phyloP scores from a whole-genome alignment of 2,797 vertebrate genomes.

The Sebastes itinus region DNA sequence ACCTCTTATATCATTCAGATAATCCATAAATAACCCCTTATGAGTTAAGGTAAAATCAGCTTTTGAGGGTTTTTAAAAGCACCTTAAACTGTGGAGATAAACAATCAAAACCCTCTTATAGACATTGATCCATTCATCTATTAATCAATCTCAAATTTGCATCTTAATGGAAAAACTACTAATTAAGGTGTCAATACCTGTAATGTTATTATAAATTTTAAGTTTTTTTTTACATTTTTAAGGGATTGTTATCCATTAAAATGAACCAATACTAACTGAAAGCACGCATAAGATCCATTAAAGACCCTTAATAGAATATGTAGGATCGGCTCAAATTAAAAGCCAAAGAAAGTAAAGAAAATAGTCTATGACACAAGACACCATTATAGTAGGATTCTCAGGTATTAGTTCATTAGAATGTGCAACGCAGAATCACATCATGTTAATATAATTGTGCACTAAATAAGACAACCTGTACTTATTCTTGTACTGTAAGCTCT shows the following conservation, averaged over 20 bases:
- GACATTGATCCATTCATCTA: neutral
- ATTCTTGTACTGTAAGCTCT: neutral
- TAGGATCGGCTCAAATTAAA: neutral
- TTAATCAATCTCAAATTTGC: too few species aligned
- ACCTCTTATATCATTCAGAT: neutral
- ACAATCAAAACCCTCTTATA: neutral
- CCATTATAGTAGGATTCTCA: neutral
- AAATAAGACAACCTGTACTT: neutral
- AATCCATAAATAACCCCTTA: neutral
- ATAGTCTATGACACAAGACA: neutral
- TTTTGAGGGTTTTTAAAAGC: neutral
- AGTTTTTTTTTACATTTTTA: neutral
- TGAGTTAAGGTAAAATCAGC: neutral
- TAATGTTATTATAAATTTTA: neutral
- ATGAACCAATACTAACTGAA: neutral
- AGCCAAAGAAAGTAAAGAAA: neutral
- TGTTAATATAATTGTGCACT: neutral
- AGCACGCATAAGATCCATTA: neutral
- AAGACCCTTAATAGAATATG: neutral
- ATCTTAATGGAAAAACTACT: neutral
- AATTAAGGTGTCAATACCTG: neutral
- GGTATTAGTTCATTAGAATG: neutral
- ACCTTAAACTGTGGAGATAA: neutral
- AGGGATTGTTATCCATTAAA: neutral
- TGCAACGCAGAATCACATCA: neutral